Evolutionary conservation across 2,888 invertebrate genomes (phyloP), one percentile per base, ranked within the genome.

Genomic region (Drosophila conformis): DNA sequence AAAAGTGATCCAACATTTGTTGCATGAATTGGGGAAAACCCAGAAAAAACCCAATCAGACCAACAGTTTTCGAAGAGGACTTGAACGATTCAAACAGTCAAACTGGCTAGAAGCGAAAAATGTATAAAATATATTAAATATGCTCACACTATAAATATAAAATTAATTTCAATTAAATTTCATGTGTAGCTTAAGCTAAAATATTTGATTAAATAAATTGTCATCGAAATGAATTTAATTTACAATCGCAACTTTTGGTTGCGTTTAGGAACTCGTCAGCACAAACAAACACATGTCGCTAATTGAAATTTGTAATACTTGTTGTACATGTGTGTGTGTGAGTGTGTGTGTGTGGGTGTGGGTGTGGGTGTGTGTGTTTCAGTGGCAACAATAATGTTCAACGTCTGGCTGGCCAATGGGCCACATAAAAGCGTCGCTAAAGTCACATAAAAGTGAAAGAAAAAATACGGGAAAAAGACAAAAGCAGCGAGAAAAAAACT

Each of bases 231-330:
- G 33, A 51, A 67, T 63, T 67, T 49, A 74, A 78, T 71, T 61
- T 29, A 42, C 56, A 78, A 59, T 53, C 56, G 33, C 31, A 66
- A 38, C 63, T 62, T 52, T 59, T 29, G 31, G 36, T 27, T 62
- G 48, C 69, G 80, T 80, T 76, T 69, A 69, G 73, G 65, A 36
- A 58, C 54, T 64, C 69, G 57, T 71, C 56, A 49, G 42, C 33
- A 58, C 49, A 31, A 36, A 52, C 72, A 67, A 48, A 68, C 69
- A 80, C 65, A 69, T 69, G 73, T 69, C 75, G 77, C 89, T 88
- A 86, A 85, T 85, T 85, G 89, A 85, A 85, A 88, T 86, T 81
- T 85, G 84, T 88, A 75, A 83, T 81, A 73, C 79, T 78, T 70
- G 73, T 33, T 59, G 48, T 57, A 69, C 42, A 49, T 11, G 35